Base-by-base conservation (phyloP, 2,888 invertebrate species). In the Heteropelma amictum region DNA sequence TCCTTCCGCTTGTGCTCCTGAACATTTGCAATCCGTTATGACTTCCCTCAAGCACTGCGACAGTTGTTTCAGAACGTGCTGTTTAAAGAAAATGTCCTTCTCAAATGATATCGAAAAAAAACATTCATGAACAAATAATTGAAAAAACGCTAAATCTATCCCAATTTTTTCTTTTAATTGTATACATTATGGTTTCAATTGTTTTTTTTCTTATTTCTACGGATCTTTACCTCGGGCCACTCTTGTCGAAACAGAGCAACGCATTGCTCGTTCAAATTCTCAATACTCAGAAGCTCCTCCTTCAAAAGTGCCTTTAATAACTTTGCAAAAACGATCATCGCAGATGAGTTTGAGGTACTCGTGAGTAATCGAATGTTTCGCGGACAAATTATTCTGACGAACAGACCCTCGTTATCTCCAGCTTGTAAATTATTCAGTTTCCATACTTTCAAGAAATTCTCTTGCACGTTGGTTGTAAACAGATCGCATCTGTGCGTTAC, bases 231-330 rank as follows among this genome's bases (percentile, higher is more conserved):
- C 88, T 91, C 90, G 0, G 92, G 87, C 94, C 94, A 95, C 71
- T 94, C 93, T 77, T 92, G 91, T 79, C 93, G 91, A 70, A 94
- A 94, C 10, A 95, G 91, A 0, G 93, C 92, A 35, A 94, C 88
- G 80, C 94, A 93, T 80, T 94, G 93, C 54, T 92, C 91, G 78
- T 93, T 93, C 7, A 95, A 85, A 0, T 91, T 90, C 49, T 93
- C 92, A 12, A 93, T 90, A 2, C 89, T 91, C 72, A 95, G 82
- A 56, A 94, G 90, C 19, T 91, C 86, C 47, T 91, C 89, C 5
- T 90, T 89, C 56, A 95, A 84, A 83, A 95, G 72, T 69, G 71
- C 80, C n/a, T 80, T 85, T 38, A 89, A 65, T 70, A 89, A 83
- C 38, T 78, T 77, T 17, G 87, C 88, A 58, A 81, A 85, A 14